Evolutionary conservation across 2,113 vertebrate genomes (phyloP).

Genomic region (Gavia stellata): DNA sequence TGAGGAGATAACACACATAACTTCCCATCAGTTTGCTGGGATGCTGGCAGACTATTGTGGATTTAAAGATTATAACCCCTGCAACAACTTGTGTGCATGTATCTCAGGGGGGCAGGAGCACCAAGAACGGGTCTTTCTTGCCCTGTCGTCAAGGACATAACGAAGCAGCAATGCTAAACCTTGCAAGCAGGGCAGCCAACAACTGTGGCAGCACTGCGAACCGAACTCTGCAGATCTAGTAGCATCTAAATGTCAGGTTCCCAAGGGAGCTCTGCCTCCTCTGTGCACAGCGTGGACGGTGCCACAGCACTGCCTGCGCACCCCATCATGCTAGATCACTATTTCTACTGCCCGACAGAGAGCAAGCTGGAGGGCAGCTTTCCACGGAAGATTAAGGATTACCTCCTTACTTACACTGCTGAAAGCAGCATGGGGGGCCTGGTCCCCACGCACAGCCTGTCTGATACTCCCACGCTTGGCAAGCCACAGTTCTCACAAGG

Average conservation of each 20-base stretch:
- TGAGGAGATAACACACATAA: not conserved
- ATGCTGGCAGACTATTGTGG: not conserved
- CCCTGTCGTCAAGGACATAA: not conserved
- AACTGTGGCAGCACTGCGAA: not conserved
- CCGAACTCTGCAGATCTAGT: not conserved
- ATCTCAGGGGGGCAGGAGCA: not conserved
- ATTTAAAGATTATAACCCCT: not conserved
- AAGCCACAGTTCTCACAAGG: not conserved
- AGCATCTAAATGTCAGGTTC: not conserved
- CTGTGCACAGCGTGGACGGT: rapidly evolving
- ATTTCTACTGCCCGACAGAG: rapidly evolving
- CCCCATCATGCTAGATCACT: rapidly evolving
- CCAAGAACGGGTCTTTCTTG: not conserved
- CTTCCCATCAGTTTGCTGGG: not conserved
- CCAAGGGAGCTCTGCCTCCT: not conserved
- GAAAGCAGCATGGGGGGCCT: not conserved
- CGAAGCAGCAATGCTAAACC: rapidly evolving
- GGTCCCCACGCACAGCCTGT: not conserved
- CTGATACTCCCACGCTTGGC: not conserved
- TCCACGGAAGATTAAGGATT: not conserved
- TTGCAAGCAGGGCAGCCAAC: not conserved
- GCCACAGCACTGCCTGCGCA: rapidly evolving
- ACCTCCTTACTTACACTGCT: not conserved
- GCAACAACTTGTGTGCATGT: rapidly evolving
- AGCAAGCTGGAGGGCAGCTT: not conserved